Conservation (phyloP, 2,113 vertebrate genomes). For the Psittacara wagleri region DNA sequence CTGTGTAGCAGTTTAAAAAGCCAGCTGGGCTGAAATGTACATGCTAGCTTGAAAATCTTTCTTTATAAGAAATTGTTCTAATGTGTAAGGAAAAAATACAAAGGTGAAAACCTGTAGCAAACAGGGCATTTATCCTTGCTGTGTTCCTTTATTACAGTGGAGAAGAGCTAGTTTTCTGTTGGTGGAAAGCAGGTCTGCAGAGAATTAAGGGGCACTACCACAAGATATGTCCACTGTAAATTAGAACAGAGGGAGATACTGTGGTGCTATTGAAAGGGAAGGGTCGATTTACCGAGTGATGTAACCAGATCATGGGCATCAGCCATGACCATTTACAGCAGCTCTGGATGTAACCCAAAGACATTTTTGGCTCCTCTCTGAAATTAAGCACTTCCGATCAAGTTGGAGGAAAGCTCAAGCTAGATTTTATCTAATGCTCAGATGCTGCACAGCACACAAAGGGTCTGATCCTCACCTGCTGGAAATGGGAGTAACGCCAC, state of each 20-base stretch:
- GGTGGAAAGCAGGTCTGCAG: not conserved
- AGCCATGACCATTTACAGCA: not conserved
- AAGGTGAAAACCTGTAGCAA: not conserved
- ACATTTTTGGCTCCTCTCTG: not conserved
- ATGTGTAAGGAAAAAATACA: not conserved
- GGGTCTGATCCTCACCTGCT: constrained; percentile 47
- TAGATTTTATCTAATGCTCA: not conserved
- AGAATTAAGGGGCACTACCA: not conserved
- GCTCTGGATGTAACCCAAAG: not conserved
- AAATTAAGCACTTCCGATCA: not conserved
- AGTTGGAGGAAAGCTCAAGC: not conserved
- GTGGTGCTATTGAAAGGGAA: not conserved
- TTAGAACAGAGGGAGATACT: not conserved
- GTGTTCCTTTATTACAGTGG: not conserved
- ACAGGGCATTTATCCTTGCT: not conserved
- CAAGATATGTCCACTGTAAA: not conserved
- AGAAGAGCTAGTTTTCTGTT: not conserved
- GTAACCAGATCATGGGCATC: not conserved
- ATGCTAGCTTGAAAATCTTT: not conserved
- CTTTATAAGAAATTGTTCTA: not conserved
- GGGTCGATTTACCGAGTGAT: not conserved
- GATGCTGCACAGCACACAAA: not conserved
- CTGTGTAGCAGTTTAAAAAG: not conserved
- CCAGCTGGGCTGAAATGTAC: not conserved
- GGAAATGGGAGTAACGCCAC: not conserved